phyloP scores from a whole-genome alignment of 2,113 vertebrate genomes.

The Budorcas taxicolor region DNA sequence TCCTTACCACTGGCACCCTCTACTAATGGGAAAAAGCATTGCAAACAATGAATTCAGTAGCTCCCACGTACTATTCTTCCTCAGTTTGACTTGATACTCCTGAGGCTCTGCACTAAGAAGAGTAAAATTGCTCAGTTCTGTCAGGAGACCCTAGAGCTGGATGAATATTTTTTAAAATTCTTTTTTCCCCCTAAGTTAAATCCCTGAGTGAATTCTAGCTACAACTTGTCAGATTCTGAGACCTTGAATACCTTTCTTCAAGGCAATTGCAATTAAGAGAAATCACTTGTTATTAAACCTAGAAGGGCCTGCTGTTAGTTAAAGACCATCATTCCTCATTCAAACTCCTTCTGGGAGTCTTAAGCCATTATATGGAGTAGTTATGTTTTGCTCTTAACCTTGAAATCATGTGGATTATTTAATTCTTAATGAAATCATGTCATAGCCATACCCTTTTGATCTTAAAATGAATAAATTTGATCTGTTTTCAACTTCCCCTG shows the following conservation, averaged over 20 bases:
- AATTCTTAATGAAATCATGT: constrained; percentile 29
- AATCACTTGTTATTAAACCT: constrained; percentile 49
- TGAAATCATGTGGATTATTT: constrained; percentile 45
- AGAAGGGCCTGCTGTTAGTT: constrained; percentile 31
- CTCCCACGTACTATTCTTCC: neutral
- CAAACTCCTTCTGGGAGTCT: constrained; percentile 4
- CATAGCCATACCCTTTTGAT: neutral
- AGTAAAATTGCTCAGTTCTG: neutral
- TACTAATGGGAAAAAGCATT: neutral
- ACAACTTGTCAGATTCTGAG: constrained; percentile 32
- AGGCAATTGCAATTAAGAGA: constrained; percentile 39
- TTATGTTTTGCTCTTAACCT: constrained; percentile 25
- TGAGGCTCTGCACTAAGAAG: neutral
- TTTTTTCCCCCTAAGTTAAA: neutral
- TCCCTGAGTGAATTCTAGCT: neutral
- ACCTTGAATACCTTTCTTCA: constrained; percentile 20
- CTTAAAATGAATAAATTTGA: constrained; percentile 26
- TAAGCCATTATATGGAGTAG: neutral
- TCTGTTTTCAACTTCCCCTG: neutral
- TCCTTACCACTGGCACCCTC: neutral
- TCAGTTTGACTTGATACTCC: neutral
- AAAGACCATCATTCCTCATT: constrained; percentile 21
- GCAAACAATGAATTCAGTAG: neutral
- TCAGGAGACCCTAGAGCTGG: neutral
- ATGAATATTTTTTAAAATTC: neutral